Evolutionary conservation across 1,140 invertebrate genomes (phyloP).

Genomic region (Diabrotica virgifera): DNA sequence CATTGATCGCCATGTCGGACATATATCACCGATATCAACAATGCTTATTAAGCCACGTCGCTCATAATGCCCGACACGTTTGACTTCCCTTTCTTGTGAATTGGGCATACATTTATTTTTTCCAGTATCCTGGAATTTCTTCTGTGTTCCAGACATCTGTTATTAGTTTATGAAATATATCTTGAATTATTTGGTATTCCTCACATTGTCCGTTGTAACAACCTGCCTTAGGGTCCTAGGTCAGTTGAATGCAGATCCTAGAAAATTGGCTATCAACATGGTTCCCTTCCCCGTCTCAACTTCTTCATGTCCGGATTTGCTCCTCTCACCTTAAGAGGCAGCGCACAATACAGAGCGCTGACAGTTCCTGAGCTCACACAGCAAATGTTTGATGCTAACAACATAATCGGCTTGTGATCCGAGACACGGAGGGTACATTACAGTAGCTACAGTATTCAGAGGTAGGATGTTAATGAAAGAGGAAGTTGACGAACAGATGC

Average conservation of each 20-base stretch:
- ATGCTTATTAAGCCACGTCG: too few species aligned
- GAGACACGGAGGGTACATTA: constrained; percentile 68
- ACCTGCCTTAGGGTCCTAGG: constrained; percentile 73
- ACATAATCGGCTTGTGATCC: constrained; percentile 73
- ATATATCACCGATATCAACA: too few species aligned
- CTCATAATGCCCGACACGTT: too few species aligned
- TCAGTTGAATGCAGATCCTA: constrained; percentile 80
- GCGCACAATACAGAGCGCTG: constrained; percentile 68
- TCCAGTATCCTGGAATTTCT: too few species aligned
- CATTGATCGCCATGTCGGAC: too few species aligned
- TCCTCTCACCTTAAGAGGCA: constrained; percentile 66
- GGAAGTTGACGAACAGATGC: constrained; percentile 68
- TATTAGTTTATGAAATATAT: too few species aligned
- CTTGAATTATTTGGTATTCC: constrained; percentile 72
- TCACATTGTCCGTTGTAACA: constrained; percentile 81
- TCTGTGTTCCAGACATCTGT: too few species aligned
- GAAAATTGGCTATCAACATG: constrained; percentile 88
- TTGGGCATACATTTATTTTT: too few species aligned
- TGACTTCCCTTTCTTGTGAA: too few species aligned
- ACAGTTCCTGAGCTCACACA: constrained; percentile 73
- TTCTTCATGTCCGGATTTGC: constrained; percentile 81
- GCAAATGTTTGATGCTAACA: constrained; percentile 72
- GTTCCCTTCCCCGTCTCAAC: constrained; percentile 79
- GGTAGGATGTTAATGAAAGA: constrained; percentile 70
- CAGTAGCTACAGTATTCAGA: constrained; percentile 72